These are phyloP conservation scores for Reticulitermes speratus DNA, from an alignment of 1,140 invertebrate genomes.

Conservation along the genomic window DNA sequence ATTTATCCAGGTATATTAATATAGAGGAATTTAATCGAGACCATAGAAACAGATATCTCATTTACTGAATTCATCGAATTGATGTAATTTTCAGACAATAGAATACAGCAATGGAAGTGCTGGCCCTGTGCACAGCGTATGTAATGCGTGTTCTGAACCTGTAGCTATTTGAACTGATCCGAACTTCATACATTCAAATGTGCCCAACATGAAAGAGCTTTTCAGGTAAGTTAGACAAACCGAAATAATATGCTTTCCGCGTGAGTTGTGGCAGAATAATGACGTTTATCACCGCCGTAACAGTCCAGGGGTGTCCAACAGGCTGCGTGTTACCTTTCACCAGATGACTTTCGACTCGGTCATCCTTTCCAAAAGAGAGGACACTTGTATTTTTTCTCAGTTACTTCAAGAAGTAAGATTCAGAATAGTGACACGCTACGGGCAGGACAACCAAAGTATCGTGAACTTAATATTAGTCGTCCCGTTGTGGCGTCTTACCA, in stretches of 20 bases:
- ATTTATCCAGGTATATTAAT: background rate
- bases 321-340: too few species aligned
- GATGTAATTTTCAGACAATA: background rate
- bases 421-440: too few species aligned
- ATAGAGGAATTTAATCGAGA: background rate
- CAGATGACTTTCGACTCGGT: too few species aligned
- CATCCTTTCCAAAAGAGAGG: too few species aligned
- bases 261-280: background rate
- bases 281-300: background rate
- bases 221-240: conserved; percentile 18
- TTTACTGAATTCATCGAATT: background rate
- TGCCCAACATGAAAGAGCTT: conserved; percentile 8
- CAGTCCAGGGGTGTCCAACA: background rate
- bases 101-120: background rate
- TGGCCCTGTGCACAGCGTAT: background rate
- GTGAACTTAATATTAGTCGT: too few species aligned
- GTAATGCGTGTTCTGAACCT: background rate
- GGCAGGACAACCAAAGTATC: too few species aligned
- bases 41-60: background rate
- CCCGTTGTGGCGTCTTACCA: too few species aligned
- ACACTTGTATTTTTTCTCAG: too few species aligned
- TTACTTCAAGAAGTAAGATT: too few species aligned
- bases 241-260: conserved; percentile 3
- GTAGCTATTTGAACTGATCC: background rate
- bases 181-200: background rate